Conservation (phyloP, 2,797 vertebrate genomes). For the Hozukius guyotensis region DNA sequence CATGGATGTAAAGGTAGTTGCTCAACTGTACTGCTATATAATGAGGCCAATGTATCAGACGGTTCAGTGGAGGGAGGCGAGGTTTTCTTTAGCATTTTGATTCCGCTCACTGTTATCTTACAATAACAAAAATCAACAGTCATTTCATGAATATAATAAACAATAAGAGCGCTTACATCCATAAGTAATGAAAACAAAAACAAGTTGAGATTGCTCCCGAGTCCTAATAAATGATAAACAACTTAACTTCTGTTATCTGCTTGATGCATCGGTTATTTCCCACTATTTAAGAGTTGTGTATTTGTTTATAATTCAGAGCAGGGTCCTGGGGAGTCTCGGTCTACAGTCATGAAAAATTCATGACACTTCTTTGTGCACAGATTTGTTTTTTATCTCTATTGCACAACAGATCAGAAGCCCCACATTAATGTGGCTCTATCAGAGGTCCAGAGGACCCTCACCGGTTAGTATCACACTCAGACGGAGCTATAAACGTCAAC, state of each 20-base stretch:
- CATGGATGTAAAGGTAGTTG: neutral
- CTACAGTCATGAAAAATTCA: slow-evolving; percentile 80
- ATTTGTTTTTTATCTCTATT: slow-evolving; percentile 66
- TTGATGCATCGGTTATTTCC: slow-evolving; percentile 48
- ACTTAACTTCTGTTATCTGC: slow-evolving; percentile 41
- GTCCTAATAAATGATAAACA: slow-evolving; percentile 34
- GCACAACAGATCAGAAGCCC: slow-evolving; percentile 47
- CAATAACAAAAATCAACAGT: slow-evolving; percentile 15
- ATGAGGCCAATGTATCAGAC: slow-evolving; percentile 27
- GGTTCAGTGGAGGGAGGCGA: neutral
- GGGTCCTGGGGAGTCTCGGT: slow-evolving; percentile 56
- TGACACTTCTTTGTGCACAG: slow-evolving; percentile 65
- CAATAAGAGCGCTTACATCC: slow-evolving; percentile 16
- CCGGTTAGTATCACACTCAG: slow-evolving; percentile 12
- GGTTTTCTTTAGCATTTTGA: neutral
- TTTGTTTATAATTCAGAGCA: slow-evolving; percentile 71
- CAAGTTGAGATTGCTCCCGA: slow-evolving; percentile 17
- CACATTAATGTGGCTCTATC: slow-evolving; percentile 33
- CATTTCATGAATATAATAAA: slow-evolving; percentile 14
- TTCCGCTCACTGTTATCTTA: slow-evolving; percentile 12
- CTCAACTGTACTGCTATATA: neutral
- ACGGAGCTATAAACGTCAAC: neutral
- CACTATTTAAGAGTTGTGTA: slow-evolving; percentile 23
- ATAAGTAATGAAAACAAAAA: slow-evolving; percentile 60
- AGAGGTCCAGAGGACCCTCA: slow-evolving; percentile 21